phyloP scores from a whole-genome alignment of 2,113 vertebrate species.

The Pampusana beccarii region DNA sequence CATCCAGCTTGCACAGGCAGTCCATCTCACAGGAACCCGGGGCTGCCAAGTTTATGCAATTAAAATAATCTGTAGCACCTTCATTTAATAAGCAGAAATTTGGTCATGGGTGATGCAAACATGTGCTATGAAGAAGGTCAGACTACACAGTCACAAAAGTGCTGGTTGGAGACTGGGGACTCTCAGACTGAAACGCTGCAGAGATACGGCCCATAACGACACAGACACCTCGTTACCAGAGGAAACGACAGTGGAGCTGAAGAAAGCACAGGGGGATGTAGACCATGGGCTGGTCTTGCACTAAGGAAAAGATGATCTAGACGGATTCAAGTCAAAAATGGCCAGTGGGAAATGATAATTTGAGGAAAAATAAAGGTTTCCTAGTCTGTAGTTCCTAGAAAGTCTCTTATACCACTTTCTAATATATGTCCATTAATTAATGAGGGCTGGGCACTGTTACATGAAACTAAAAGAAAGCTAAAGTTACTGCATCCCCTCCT shows the following conservation, averaged over 20 bases:
- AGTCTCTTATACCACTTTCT: not conserved
- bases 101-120: accelerated
- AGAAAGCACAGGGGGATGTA: not conserved
- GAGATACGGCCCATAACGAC: no score
- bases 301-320: not conserved
- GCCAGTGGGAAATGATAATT: not conserved
- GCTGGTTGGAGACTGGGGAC: not conserved
- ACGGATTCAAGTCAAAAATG: not conserved
- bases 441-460: not conserved
- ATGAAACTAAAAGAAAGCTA: not conserved
- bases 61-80: not conserved
- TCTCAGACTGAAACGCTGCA: not conserved
- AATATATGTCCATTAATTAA: not conserved
- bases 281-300: not conserved
- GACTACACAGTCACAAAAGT: not conserved
- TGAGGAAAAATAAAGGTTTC: not conserved
- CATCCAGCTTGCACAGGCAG: not conserved
- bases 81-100: not conserved
- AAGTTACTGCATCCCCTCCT: not conserved
- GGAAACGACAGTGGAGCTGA: not conserved
- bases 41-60: accelerated
- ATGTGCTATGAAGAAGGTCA: accelerated
- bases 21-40: no score
- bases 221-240: not conserved
- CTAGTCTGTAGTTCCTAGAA: not conserved